These are phyloP conservation scores for Lycodopsis pacificus DNA, from an alignment of 2,797 vertebrate species.

Conservation along the genomic window DNA sequence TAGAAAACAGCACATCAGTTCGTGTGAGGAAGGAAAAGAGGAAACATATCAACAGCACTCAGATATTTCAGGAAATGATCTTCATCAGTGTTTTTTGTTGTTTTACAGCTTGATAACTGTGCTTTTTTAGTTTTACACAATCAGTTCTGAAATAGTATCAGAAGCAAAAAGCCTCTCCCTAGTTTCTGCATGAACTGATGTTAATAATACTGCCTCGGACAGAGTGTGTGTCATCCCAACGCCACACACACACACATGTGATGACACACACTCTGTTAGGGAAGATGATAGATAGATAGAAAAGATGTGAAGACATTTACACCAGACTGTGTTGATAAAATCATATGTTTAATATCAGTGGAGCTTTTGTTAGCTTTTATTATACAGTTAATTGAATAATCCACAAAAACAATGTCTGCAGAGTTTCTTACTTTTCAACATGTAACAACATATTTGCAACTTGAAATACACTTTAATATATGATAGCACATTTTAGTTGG, in stretches of 20 bases:
- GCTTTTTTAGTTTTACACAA: background rate
- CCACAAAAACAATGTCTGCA: background rate
- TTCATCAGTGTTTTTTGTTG: background rate
- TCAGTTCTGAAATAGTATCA: background rate
- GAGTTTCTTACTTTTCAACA: background rate
- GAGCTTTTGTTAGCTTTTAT: background rate
- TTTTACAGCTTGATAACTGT: background rate
- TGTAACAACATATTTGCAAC: background rate
- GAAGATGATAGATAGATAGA: no score
- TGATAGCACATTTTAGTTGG: background rate
- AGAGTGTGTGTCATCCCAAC: background rate
- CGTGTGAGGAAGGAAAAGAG: background rate
- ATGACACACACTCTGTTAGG: no score
- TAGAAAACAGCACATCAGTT: background rate
- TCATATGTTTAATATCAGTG: background rate
- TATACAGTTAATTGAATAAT: background rate
- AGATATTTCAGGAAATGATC: background rate
- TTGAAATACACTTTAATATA: constrained; percentile 1
- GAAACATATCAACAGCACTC: background rate
- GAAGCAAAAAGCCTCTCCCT: background rate
- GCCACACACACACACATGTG: background rate
- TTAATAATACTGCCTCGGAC: background rate
- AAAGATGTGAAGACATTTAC: background rate
- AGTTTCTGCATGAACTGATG: background rate
- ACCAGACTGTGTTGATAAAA: background rate